Evolutionary conservation across 1,140 invertebrate species (phyloP), one percentile per base, ranked within the genome.

Genomic region (Tachypleus tridentatus): DNA sequence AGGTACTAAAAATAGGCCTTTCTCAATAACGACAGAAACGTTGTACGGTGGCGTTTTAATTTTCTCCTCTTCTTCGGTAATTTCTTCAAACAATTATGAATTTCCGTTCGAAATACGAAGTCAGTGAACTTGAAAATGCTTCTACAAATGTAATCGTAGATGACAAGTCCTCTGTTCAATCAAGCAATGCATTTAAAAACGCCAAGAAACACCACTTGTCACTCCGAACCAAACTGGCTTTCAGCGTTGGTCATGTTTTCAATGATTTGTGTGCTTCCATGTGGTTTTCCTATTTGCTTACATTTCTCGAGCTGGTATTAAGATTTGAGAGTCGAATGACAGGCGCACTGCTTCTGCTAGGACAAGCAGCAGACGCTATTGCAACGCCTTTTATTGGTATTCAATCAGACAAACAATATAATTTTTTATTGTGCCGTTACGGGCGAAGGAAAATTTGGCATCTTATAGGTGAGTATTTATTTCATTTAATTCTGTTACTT

Each of bases 191-290:
- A 29, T 29, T 29, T 29, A 29, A 29, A 29, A 29, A 29, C 29
- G 29, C 29, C 29, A 29, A 29, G 29, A 29, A 29, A 29, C 1
- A 29, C 29, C 29, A 29, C 10, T 10, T 29, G 29, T 29, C 29
- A 29, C 29, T 29, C 29, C 29, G 3, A n/a, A 60, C 52, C 58
- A 72, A 73, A 56, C 64, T 86, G 3, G 77, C 84, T 3, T 93
- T 83, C 74, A 83, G 85, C 51, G 79, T 88, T 69, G 89, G 89
- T 0, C 93, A 97, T 79, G 84, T 97, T 51, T 79, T 94, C 50
- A 97, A 97, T 77, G 93, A 97, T 80, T 82, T 97, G 7, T 94
- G 90, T 79, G 89, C 93, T 52, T 90, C 90, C 59, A 54, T 54
- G 7, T 54, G 53, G 53, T 54, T 54, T n/a, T 54, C 53, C n/a